Base-by-base conservation (phyloP, 1,140 invertebrate genomes). In the Zaprionus africanus region DNA sequence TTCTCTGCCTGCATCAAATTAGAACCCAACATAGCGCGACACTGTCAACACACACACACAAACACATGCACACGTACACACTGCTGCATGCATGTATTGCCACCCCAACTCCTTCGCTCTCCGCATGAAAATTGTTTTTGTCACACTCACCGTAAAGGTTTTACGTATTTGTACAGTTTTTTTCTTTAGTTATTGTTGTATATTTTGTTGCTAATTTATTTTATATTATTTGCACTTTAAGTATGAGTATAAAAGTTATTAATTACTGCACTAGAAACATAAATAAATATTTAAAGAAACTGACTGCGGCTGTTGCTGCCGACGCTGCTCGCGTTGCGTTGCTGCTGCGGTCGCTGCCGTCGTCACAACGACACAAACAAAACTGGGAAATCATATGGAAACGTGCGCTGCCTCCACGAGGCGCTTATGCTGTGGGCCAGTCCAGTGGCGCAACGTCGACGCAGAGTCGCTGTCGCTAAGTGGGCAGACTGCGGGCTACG, bases 351-450 rank as follows among this genome's bases (percentile, higher is more conserved):
- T 4, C 6, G 43, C 43, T 31, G 60, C 19, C 53, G 28, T 64
- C 41, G 24, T 51, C 49, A 51, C 60, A 60, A 46, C 41, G 60
- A 59, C 62, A 69, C 79, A 87, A 86, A 86, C 82, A 86, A 86
- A 82, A 86, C 82, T 86, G 65, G 82, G 70, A 46, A 70, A 86
- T 79, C 82, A 86, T 81, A 86, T 86, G 83, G 68, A 86, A 86
- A 82, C 82, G 79, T 82, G 82, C n/a, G 41, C 82, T 67, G 53
- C 75, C 75, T 75, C 60, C 66, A 53, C 69, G 26, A 64, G 70
- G 65, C 78, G 65, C 78, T 86, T 86, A 86, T 86, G 82, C 82
- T 87, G 76, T 59, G 66, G 28, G 17, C 28, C 15, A 9, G 22
- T 2, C 19, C 77, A 74, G 54, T 11, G 60, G 49, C 57, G 60